Percentiles rank a stretch among this genome's conserved stretches.
These are phyloP conservation scores for Stylophora pistillata DNA, from an alignment of 64 coral and sea anemone species.

Conservation along the genomic window DNA sequence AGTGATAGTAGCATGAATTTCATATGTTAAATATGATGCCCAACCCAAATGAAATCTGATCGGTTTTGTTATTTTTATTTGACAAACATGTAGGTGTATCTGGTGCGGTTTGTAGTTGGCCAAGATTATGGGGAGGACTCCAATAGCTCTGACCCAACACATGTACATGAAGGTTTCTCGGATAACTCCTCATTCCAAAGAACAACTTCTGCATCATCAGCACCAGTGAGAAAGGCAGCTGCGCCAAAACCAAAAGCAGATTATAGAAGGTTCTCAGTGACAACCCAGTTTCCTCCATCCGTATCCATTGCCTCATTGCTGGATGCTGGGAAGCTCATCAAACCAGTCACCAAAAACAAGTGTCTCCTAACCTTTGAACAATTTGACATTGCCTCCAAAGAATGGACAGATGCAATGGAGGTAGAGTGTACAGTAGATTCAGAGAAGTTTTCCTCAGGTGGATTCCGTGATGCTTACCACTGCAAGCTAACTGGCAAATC, in stretches of 20 bases:
- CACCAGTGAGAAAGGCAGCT: not conserved
- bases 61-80: not conserved
- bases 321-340: constrained; percentile 72
- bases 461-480: constrained; percentile 66
- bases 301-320: constrained; percentile 64
- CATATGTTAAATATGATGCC: too few relatives aligned
- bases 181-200: not conserved
- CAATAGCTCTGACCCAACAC: not conserved
- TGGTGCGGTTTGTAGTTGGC: constrained; percentile 54
- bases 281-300: constrained; percentile 68
- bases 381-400: constrained; percentile 64
- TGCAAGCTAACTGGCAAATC: constrained; percentile 44
- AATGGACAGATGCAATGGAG: constrained; percentile 37
- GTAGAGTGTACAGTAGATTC: constrained; percentile 46
- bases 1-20: too few relatives aligned
- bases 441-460: constrained; percentile 70
- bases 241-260: not conserved
- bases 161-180: not conserved
- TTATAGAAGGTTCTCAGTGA: constrained; percentile 14
- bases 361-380: constrained; percentile 43
- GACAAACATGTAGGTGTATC: constrained; percentile 43
- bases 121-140: constrained; percentile 25
- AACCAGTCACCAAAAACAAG: constrained; percentile 45
- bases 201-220: not conserved
- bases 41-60: too few relatives aligned